Evolutionary conservation across 2,888 invertebrate species (phyloP), one percentile per base, ranked within the genome.

Genomic region (Ceratothoa steindachneri): DNA sequence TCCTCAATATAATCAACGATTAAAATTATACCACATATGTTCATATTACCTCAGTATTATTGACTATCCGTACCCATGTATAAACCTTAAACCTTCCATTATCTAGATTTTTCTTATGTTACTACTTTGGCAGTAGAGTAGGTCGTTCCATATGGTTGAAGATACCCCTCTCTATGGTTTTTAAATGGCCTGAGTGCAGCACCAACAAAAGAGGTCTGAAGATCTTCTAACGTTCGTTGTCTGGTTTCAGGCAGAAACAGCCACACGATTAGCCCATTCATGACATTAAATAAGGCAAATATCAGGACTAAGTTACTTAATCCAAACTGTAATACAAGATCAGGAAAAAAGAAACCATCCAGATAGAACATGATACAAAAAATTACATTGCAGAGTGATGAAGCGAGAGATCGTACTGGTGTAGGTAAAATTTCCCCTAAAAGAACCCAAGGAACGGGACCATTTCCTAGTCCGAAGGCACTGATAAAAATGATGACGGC

Each of bases 401-500:
- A 75, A 12, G 75, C 77, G 15, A 78, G 29, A 29, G 71, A 70
- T 22, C 80, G 29, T 2, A 80, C 80, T 9, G 74, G 74, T 15
- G 80, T 74, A 9, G 80, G 80, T 12, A 80, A 71, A 27, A 80
- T 71, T 30, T 80, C 80, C 0, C 80, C 80, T 0, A 80, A 29
- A 19, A 78, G 72, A 64, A 74, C 73, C 80, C 80, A 80, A 1
- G 79, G 79, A n/a, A 77, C 75, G 19, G 81, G 80, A 3, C 72
- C 77, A n/a, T 67, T 72, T 3, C 80, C 80, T 67, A 80, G 67
- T 52, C 80, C 69, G 74, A 72, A 74, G 73, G 79, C 70, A 52
- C 81, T 67, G 68, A 77, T 72, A 55, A 74, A 77, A 9, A 77
- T 52, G 55, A 74, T 53, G 31, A 83, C 80, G 9, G 83, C 81